These are phyloP conservation scores for Larimichthys crocea DNA, from an alignment of 2,113 vertebrate genomes.

Conservation along the genomic window DNA sequence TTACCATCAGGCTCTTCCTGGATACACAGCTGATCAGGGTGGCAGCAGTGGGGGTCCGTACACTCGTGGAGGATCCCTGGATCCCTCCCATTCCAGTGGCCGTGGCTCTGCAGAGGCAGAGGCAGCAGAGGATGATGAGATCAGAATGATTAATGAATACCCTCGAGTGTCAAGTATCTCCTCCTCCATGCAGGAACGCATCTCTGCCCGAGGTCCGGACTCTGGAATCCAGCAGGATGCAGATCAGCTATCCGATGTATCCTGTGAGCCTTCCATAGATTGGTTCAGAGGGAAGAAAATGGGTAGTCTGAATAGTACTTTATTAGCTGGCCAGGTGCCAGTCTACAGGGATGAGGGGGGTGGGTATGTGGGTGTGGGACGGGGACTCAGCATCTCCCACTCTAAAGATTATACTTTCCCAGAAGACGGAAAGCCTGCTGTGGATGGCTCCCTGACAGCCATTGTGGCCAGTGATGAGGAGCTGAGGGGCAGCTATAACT, in stretches of 20 bases:
- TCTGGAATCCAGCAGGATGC: slow-evolving; percentile 98
- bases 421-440: slow-evolving; percentile 93
- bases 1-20: slow-evolving; percentile 95
- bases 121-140: slow-evolving; percentile 96
- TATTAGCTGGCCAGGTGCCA: slow-evolving; percentile 89
- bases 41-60: slow-evolving; percentile 84
- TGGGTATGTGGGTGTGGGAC: slow-evolving; percentile 89
- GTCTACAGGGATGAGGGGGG: slow-evolving; percentile 91
- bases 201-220: slow-evolving; percentile 93
- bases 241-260: slow-evolving; percentile 95
- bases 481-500: slow-evolving; percentile 98
- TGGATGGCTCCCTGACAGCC: slow-evolving; percentile 93
- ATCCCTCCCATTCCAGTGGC: slow-evolving; percentile 97
- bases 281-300: slow-evolving; percentile 97
- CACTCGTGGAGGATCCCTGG: slow-evolving; percentile 92
- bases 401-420: slow-evolving; percentile 94
- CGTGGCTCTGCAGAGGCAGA: slow-evolving; percentile 92
- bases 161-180: slow-evolving; percentile 94
- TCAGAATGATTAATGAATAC: slow-evolving; percentile 99
- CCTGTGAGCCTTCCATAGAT: slow-evolving; percentile 92
- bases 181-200: slow-evolving; percentile 93
- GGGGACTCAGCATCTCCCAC: slow-evolving; percentile 90
- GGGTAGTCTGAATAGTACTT: slow-evolving; percentile 83
- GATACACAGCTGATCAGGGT: slow-evolving; percentile 84
- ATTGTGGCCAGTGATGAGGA: slow-evolving; percentile 98